Evolutionary conservation across 2,888 invertebrate genomes (phyloP), one percentile per base, ranked within the genome.

Genomic region (Eristalis intricaria): DNA sequence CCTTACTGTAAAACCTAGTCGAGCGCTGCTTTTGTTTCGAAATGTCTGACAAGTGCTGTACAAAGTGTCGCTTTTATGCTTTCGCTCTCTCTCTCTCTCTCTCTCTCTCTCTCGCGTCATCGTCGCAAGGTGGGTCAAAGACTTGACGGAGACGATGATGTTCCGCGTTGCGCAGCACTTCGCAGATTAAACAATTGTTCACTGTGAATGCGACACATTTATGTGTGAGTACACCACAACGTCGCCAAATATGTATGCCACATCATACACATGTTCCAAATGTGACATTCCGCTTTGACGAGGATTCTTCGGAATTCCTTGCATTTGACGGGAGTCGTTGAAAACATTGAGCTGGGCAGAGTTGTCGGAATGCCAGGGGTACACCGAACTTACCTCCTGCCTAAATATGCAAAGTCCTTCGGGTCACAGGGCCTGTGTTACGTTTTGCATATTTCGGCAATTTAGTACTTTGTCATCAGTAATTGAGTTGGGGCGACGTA

Each of bases 81-180:
- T 35, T 69, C 13, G 26, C 43, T 50, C 22, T 23, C 8, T 70
- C 32, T 60, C 43, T n/a, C n/a, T 63, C 26, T 26, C 26, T 26
- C 26, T 26, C 26, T 26, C 3, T 26, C 26, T 26, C 26, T 26
- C 3, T 26, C 26, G 1, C 50, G 13, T 4, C 29, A 2, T 32
- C 3, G 11, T 23, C 35, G 43, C 60, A 29, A 63, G 68, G 38
- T 81, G 69, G 75, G 75, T 81, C 81, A 75, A 70, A 81, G 75
- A 81, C 75, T 65, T 66, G 38, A 64, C 68, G 63, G 40, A 13
- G 60, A 74, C 68, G n/a, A n/a, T 38, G 61, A 66, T 66, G 23
- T 66, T 61, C 32, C 63, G 60, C 32, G 60, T 66, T 65, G 43
- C 32, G 66, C 65, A 29, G 66, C 29, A 50, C 29, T 60, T 60